phyloP scores from a whole-genome alignment of 2,113 vertebrate genomes.

The Etia nguti region DNA sequence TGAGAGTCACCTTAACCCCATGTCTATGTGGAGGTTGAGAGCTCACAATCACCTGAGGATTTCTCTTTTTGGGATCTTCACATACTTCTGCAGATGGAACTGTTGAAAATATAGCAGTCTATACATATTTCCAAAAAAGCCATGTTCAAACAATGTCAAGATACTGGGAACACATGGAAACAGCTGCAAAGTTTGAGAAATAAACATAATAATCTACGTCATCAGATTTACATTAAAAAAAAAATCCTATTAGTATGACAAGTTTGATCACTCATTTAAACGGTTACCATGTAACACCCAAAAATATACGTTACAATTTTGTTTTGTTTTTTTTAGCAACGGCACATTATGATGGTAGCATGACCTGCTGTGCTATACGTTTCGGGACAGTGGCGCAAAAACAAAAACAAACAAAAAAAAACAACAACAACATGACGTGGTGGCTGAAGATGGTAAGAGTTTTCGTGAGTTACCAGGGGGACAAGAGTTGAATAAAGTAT shows the following conservation, averaged over 20 bases:
- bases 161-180: neutral
- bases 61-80: neutral
- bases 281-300: neutral
- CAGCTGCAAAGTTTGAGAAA: neutral
- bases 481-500: neutral
- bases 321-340: neutral
- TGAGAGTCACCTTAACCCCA: neutral
- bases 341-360: neutral
- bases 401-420: neutral
- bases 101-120: neutral
- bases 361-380: neutral
- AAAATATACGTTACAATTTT: neutral
- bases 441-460: neutral
- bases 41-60: accelerated
- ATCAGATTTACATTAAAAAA: neutral
- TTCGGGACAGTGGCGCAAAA: neutral
- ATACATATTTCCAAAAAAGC: accelerated
- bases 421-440: no score
- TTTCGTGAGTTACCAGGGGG: neutral
- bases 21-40: neutral
- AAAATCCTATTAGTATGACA: neutral
- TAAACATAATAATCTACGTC: neutral
- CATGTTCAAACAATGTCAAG: neutral
- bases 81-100: neutral
- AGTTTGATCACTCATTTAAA: neutral